These are phyloP conservation scores for Takifugu rubripes DNA, from an alignment of 2,797 vertebrate species.

Conservation along the genomic window DNA sequence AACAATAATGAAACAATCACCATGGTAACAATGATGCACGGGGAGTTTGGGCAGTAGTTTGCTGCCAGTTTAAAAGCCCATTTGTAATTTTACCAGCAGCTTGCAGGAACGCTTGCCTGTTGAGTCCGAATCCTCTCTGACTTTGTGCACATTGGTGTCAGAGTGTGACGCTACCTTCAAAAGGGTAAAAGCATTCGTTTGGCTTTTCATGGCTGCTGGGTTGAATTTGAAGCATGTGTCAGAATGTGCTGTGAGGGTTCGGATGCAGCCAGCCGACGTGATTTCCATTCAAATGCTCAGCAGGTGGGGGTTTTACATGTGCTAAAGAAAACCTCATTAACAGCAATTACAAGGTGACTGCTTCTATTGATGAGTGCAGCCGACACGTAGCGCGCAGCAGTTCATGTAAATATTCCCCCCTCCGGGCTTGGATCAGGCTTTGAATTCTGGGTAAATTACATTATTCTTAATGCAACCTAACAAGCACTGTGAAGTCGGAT, in stretches of 20 bases:
- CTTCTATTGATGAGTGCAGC: slow-evolving; percentile 37
- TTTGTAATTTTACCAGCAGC: slow-evolving; percentile 4
- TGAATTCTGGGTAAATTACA: not conserved
- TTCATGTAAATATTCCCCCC: slow-evolving; percentile 36
- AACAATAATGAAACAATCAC: too few relatives aligned
- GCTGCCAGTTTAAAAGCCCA: slow-evolving; percentile 12
- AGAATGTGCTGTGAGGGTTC: slow-evolving; percentile 13
- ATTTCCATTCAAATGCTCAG: slow-evolving; percentile 61
- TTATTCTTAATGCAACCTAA: slow-evolving; percentile 16
- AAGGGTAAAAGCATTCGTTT: slow-evolving; percentile 12
- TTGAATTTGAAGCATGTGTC: slow-evolving; percentile 26
- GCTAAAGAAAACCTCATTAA: slow-evolving; percentile 59
- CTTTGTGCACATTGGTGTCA: slow-evolving; percentile 5
- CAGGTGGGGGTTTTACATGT: slow-evolving; percentile 50
- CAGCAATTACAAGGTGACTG: slow-evolving; percentile 43
- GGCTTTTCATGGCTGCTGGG: slow-evolving; percentile 6
- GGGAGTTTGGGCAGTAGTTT: slow-evolving; percentile 3
- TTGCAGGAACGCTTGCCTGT: slow-evolving; percentile 10
- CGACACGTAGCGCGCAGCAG: not conserved
- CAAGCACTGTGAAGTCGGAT: slow-evolving; percentile 12
- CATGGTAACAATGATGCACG: too few relatives aligned
- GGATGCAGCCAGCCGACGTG: slow-evolving; percentile 34
- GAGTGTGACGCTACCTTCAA: slow-evolving; percentile 15
- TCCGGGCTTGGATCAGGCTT: slow-evolving; percentile 26
- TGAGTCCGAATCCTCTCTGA: slow-evolving; percentile 8